phyloP scores from a whole-genome alignment of 2,888 invertebrate genomes.

The Drosophila suboccidentalis region DNA sequence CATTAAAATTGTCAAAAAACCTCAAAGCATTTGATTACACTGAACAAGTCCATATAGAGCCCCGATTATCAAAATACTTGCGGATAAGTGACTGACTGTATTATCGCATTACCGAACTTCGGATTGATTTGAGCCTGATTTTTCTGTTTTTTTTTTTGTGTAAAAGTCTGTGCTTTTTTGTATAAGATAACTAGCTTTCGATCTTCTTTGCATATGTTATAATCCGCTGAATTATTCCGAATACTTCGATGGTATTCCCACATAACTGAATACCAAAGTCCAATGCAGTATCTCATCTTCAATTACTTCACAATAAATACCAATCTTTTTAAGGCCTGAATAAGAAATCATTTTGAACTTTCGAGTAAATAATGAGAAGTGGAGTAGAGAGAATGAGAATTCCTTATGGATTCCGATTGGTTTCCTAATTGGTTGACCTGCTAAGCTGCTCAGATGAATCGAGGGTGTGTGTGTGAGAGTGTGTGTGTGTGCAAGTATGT shows the following conservation, averaged over 20 bases:
- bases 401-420: conserved; percentile 14
- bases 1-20: too few relatives aligned
- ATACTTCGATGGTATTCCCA: background rate
- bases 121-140: too few relatives aligned
- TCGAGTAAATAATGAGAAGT: conserved; percentile 10
- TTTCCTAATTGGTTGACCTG: conserved; percentile 51
- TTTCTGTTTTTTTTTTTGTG: too few relatives aligned
- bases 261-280: background rate
- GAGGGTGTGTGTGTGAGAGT: background rate
- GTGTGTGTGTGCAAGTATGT: background rate
- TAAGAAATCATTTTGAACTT: background rate
- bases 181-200: too few relatives aligned
- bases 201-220: background rate
- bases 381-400: background rate
- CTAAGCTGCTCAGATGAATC: conserved; percentile 4
- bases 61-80: too few relatives aligned
- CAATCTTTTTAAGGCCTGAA: background rate
- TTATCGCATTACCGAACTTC: too few relatives aligned
- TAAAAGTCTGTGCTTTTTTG: too few relatives aligned
- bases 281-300: background rate
- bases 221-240: too few relatives aligned
- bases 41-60: too few relatives aligned
- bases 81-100: too few relatives aligned
- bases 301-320: background rate
- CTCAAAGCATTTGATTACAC: too few relatives aligned